Percentiles rank a stretch among this genome's conserved stretches.
Conservation (phyloP, 37 sponge, comb jelly and placozoan species). For the Lycopodina hypogea region DNA sequence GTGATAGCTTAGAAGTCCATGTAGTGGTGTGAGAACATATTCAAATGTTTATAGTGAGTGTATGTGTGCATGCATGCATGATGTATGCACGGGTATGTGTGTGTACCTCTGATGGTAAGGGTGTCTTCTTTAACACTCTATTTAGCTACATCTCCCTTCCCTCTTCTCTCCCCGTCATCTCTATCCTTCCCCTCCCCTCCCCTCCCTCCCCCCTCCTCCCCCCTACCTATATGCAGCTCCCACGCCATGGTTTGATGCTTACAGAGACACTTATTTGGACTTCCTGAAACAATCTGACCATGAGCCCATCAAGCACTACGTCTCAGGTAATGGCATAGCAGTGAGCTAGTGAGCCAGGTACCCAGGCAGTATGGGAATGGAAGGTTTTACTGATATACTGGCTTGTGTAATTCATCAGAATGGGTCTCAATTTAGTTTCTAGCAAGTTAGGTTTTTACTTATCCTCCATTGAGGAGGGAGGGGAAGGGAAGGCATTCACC, state of each 20-base stretch:
- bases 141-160: background rate
- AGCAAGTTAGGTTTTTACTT: too few relatives aligned
- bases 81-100: background rate
- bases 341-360: too few relatives aligned
- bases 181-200: background rate
- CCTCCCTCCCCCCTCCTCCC: background rate
- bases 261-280: conserved; percentile 74
- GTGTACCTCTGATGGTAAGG: background rate
- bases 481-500: too few relatives aligned
- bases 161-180: background rate
- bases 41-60: background rate
- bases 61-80: background rate
- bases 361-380: too few relatives aligned
- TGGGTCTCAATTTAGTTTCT: too few relatives aligned
- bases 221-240: background rate
- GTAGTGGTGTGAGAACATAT: too few relatives aligned
- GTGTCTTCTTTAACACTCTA: background rate
- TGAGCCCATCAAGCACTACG: conserved; percentile 63
- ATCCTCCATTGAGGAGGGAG: too few relatives aligned
- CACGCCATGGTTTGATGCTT: conserved; percentile 90
- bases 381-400: too few relatives aligned
- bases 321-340: conserved; percentile 68
- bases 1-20: too few relatives aligned
- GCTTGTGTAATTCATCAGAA: too few relatives aligned
- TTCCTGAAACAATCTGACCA: conserved; percentile 68